Evolutionary conservation across 2,113 vertebrate genomes (phyloP).

Genomic region (Epinephelus cyanopodus): DNA sequence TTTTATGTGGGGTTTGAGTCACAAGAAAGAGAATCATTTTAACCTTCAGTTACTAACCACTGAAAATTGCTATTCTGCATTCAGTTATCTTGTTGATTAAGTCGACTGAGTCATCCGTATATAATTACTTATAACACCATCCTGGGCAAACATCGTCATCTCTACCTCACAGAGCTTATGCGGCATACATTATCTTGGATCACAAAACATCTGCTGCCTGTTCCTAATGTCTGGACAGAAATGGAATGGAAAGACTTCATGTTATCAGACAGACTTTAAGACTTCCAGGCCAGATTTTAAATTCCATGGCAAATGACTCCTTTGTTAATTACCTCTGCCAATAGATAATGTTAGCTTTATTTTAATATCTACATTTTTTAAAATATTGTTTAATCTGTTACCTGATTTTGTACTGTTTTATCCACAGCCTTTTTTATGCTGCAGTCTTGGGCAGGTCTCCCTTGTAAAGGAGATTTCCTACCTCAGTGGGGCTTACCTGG

Average conservation of each 20-base stretch:
- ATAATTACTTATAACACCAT: not conserved
- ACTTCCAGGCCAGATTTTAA: not conserved
- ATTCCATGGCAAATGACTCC: not conserved
- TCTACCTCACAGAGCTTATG: not conserved
- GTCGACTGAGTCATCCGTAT: not conserved
- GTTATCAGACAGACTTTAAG: not conserved
- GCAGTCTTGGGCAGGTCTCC: no score
- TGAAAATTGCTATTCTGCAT: not conserved
- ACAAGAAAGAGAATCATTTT: not conserved
- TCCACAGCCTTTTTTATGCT: not conserved
- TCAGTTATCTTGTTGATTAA: not conserved
- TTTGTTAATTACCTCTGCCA: not conserved
- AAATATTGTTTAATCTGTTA: not conserved
- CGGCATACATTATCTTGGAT: not conserved
- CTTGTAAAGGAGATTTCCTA: not conserved
- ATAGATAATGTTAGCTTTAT: no score
- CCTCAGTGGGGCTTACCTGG: not conserved
- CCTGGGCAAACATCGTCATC: not conserved
- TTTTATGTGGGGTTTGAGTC: not conserved
- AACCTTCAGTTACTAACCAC: not conserved
- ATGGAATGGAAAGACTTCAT: not conserved
- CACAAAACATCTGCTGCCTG: not conserved
- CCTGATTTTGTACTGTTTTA: not conserved
- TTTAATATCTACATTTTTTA: not conserved
- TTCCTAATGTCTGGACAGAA: not conserved